A percentile compares a stretch with the other conserved stretches of the same genome.
Evolutionary conservation across 35 echinoderm and acorn worm genomes (phyloP).

Genomic region (Ptychodera flava): DNA sequence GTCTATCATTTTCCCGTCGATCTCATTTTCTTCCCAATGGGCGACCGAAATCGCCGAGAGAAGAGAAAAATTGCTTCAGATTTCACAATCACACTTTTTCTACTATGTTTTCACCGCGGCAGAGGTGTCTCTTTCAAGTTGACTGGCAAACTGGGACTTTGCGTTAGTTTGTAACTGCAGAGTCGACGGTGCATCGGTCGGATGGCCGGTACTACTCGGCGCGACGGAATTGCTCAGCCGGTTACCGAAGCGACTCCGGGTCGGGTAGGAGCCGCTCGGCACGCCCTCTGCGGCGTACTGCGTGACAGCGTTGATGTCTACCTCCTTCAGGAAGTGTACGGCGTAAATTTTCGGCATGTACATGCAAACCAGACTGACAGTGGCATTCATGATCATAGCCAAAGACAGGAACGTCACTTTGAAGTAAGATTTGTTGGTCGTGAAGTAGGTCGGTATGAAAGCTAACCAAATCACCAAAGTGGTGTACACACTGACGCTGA

Average conservation of each 20-base stretch:
- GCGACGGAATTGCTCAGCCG: background rate
- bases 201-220: background rate
- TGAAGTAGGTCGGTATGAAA: slow-evolving; percentile 83
- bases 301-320: slow-evolving; percentile 85
- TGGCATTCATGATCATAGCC: slow-evolving; percentile 82
- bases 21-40: no score
- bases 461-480: slow-evolving; percentile 68
- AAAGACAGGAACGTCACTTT: slow-evolving; percentile 59
- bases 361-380: slow-evolving; percentile 81
- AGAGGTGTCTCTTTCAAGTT: no score
- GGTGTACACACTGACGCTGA: slow-evolving; percentile 82
- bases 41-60: background rate
- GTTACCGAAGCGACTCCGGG: background rate
- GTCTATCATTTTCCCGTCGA: no score
- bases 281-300: slow-evolving; percentile 11
- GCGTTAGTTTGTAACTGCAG: background rate
- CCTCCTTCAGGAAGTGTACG: slow-evolving; percentile 83
- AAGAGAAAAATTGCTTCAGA: background rate
- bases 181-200: background rate
- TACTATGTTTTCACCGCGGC: background rate
- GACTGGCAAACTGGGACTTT: background rate
- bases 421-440: slow-evolving; percentile 52
- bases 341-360: slow-evolving; percentile 91
- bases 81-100: background rate
- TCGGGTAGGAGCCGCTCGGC: background rate